phyloP scores from a whole-genome alignment of 2,113 vertebrate species.

The Chionis minor region DNA sequence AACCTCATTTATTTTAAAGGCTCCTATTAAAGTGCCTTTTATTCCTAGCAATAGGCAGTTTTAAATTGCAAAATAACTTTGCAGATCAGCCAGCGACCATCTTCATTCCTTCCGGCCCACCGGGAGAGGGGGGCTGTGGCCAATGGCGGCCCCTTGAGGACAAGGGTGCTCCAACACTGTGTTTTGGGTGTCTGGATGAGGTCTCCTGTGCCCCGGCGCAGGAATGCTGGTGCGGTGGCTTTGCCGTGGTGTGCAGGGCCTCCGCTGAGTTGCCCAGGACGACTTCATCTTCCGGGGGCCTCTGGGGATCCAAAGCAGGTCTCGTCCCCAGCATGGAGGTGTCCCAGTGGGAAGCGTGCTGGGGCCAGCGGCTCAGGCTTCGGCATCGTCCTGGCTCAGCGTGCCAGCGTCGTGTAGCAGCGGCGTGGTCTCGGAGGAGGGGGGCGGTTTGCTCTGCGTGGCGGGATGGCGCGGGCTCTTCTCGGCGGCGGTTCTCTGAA shows the following conservation, averaged over 20 bases:
- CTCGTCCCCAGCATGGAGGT: accelerated
- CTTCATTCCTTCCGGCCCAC: neutral
- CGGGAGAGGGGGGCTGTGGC: neutral
- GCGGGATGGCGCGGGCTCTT: neutral
- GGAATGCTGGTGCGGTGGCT: neutral
- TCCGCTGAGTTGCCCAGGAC: accelerated
- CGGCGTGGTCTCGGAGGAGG: neutral
- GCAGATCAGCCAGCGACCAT: neutral
- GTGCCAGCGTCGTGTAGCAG: neutral
- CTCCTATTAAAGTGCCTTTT: conserved; percentile 2
- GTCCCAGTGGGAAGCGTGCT: accelerated
- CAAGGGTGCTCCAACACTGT: neutral
- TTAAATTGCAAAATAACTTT: conserved; percentile 16
- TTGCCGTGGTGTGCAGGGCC: neutral
- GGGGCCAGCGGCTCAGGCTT: neutral
- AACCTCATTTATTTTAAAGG: conserved; percentile 44
- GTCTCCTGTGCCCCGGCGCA: accelerated
- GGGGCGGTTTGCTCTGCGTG: neutral
- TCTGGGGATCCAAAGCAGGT: neutral
- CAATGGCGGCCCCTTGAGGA: neutral
- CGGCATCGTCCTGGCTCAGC: accelerated
- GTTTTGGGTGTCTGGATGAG: neutral
- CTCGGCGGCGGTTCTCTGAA: neutral
- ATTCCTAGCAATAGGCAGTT: neutral
- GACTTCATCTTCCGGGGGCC: neutral